phyloP scores from a whole-genome alignment of 2,888 invertebrate species.

The Tiphia femorata region DNA sequence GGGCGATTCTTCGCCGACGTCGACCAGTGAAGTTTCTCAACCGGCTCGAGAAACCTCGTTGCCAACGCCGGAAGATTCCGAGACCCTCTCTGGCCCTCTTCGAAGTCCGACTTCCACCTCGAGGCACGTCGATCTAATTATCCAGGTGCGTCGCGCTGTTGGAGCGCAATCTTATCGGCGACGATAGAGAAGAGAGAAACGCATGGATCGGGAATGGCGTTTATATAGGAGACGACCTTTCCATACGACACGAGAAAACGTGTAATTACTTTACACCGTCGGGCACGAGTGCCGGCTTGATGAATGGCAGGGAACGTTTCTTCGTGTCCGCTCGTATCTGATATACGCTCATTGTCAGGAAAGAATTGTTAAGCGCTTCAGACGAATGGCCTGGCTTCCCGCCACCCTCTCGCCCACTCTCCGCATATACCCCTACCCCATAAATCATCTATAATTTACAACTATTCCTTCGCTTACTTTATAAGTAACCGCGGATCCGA shows the following conservation, averaged over 20 bases:
- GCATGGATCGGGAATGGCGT: background rate
- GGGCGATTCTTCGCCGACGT: background rate
- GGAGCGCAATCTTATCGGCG: slow-evolving; percentile 3
- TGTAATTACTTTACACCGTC: slow-evolving; percentile 41
- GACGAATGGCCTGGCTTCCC: slow-evolving; percentile 40
- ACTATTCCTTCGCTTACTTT: slow-evolving; percentile 40
- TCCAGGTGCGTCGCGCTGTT: too few species aligned
- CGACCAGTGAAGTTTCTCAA: too few species aligned
- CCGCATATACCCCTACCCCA: slow-evolving; percentile 39
- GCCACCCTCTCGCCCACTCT: too few species aligned
- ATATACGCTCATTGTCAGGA: slow-evolving; percentile 51
- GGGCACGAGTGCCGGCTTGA: slow-evolving; percentile 41
- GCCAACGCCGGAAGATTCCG: too few species aligned
- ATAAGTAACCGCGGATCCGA: slow-evolving; percentile 27
- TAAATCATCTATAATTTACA: slow-evolving; percentile 42
- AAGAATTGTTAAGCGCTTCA: slow-evolving; percentile 46
- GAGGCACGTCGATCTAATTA: too few species aligned
- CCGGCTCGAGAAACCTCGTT: too few species aligned
- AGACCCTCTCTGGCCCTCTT: too few species aligned
- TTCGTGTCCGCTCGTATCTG: slow-evolving; percentile 48
- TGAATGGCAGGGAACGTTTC: slow-evolving; percentile 50
- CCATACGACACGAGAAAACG: slow-evolving; percentile 45
- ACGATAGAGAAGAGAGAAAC: too few species aligned
- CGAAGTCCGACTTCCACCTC: too few species aligned
- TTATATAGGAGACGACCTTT: slow-evolving; percentile 36